Evolutionary conservation across 1,140 invertebrate genomes (phyloP).

Genomic region (Cardiocondyla obscurior): DNA sequence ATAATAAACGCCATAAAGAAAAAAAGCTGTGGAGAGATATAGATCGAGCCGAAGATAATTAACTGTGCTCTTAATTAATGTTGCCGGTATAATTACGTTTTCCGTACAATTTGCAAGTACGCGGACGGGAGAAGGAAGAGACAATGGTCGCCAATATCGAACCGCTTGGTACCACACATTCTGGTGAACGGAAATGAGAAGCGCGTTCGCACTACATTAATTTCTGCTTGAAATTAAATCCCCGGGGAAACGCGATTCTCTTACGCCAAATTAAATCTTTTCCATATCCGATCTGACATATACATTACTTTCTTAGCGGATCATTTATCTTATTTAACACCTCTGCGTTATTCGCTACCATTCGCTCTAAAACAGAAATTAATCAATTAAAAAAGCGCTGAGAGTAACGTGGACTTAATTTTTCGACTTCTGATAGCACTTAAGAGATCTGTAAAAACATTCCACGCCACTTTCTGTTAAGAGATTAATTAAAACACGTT

Average conservation of each 20-base stretch:
- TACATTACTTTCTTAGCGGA: conserved; percentile 30
- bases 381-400: conserved; percentile 9
- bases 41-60: conserved; percentile 56
- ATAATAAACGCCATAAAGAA: neutral
- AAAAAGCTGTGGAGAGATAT: conserved; percentile 5
- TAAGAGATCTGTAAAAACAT: neutral
- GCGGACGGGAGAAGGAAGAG: neutral
- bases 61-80: conserved; percentile 65
- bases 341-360: neutral
- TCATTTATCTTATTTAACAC: conserved; percentile 45
- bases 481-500: neutral
- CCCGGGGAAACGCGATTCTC: conserved; percentile 14
- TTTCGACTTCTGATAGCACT: neutral
- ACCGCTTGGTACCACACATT: conserved; percentile 27
- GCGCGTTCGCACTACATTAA: conserved; percentile 43
- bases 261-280: conserved; percentile 50
- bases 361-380: conserved; percentile 8
- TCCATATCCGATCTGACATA: conserved; percentile 37
- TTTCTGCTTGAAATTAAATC: conserved; percentile 51
- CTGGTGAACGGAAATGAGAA: conserved; percentile 35
- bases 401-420: conserved; percentile 11
- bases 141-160: conserved; percentile 45
- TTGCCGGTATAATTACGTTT: conserved; percentile 58
- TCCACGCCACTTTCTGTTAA: neutral
- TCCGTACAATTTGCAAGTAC: conserved; percentile 38